Evolutionary conservation across 1,140 invertebrate genomes (phyloP).

Genomic region (Drosophila nannoptera): DNA sequence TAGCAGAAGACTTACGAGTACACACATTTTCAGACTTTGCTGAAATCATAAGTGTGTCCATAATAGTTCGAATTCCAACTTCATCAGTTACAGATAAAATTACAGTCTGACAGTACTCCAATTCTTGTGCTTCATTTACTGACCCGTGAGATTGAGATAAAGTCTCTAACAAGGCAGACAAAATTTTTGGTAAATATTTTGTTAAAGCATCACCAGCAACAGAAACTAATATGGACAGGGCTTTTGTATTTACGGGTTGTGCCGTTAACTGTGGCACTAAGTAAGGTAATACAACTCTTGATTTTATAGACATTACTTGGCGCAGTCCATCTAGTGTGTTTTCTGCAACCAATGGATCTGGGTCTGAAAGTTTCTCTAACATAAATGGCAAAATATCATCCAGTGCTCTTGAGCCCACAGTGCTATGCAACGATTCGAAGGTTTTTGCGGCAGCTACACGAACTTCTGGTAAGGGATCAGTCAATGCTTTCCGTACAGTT

Average conservation of each 20-base stretch:
- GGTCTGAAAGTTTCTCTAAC: slow-evolving; percentile 90
- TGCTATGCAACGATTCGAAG: slow-evolving; percentile 96
- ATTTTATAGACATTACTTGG: slow-evolving; percentile 98
- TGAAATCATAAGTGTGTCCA: slow-evolving; percentile 93
- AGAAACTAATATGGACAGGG: slow-evolving; percentile 93
- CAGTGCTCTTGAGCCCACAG: slow-evolving; percentile 95
- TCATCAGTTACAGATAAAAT: slow-evolving; percentile 94
- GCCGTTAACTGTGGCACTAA: slow-evolving; percentile 95
- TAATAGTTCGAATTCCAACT: slow-evolving; percentile 90
- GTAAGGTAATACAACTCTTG: slow-evolving; percentile 95
- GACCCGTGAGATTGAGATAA: slow-evolving; percentile 86
- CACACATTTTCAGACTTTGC: slow-evolving; percentile 84
- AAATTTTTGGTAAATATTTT: slow-evolving; percentile 92
- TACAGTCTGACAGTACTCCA: slow-evolving; percentile 96
- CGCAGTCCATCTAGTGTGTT: slow-evolving; percentile 95
- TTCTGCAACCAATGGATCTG: slow-evolving; percentile 86
- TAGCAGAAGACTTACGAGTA: slow-evolving; percentile 88
- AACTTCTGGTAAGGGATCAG: slow-evolving; percentile 95
- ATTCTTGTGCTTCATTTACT: slow-evolving; percentile 86
- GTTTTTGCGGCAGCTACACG: slow-evolving; percentile 96
- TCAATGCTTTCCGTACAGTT: slow-evolving; percentile 95
- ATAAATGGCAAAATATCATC: slow-evolving; percentile 97
- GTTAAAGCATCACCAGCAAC: slow-evolving; percentile 97
- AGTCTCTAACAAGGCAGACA: slow-evolving; percentile 92
- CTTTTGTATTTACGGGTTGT: slow-evolving; percentile 93